These are phyloP conservation scores for Gonatopus flavifemur DNA, from an alignment of 1,140 invertebrate species.

Conservation along the genomic window DNA sequence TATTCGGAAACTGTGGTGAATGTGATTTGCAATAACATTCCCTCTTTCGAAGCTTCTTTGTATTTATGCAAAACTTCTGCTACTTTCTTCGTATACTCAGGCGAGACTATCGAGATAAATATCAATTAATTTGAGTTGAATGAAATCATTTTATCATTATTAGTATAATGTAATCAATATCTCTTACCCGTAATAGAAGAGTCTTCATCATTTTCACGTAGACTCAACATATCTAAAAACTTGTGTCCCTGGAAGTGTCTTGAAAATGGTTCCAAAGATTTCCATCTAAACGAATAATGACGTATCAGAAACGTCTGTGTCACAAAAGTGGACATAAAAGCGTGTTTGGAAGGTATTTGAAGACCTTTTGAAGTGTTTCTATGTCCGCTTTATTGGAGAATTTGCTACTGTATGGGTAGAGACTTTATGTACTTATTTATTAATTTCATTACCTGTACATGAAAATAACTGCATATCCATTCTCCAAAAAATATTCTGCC, in stretches of 20 bases:
- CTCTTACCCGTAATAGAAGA: constrained; percentile 61
- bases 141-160: constrained; percentile 6
- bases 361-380: too few relatives aligned
- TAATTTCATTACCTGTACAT: constrained; percentile 64
- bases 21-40: constrained; percentile 71
- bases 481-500: constrained; percentile 91
- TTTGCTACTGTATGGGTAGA: too few relatives aligned
- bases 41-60: constrained; percentile 66
- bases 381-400: too few relatives aligned
- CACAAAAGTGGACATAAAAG: too few relatives aligned
- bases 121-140: neutral
- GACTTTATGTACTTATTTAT: neutral
- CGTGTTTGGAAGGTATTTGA: too few relatives aligned
- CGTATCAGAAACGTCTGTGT: too few relatives aligned
- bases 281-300: constrained; percentile 63
- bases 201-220: constrained; percentile 64
- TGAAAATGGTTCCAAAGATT: constrained; percentile 87
- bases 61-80: constrained; percentile 72
- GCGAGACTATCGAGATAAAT: constrained; percentile 62
- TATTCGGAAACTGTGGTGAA: constrained; percentile 92
- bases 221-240: constrained; percentile 79
- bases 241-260: constrained; percentile 80
- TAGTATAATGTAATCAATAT: constrained; percentile 6
- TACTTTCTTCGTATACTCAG: constrained; percentile 69
- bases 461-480: constrained; percentile 79